These are phyloP conservation scores for Marisa cornuarietis DNA, from an alignment of 1,140 invertebrate genomes.

Conservation along the genomic window DNA sequence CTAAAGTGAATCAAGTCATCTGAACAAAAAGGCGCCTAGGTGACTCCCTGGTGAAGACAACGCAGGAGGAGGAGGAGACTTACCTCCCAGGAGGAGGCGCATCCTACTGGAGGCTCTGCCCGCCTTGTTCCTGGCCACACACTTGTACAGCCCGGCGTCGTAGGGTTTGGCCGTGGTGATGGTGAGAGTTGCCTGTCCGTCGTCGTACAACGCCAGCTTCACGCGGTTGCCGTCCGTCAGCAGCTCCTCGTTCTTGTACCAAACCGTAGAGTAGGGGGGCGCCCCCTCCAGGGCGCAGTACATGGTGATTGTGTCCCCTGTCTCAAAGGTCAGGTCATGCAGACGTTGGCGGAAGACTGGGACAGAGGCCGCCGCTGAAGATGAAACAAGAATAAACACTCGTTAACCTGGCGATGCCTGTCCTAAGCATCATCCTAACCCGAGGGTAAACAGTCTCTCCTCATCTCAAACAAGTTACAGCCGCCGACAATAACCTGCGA, in stretches of 20 bases:
- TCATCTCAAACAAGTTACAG: too few relatives aligned
- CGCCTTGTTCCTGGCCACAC: constrained; percentile 78
- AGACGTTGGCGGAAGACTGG: constrained; percentile 71
- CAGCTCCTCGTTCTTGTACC: constrained; percentile 75
- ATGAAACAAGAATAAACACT: neutral
- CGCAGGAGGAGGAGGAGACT: neutral
- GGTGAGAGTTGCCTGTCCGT: constrained; percentile 66
- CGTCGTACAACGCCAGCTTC: constrained; percentile 79
- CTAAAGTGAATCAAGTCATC: too few relatives aligned
- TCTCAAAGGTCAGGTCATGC: constrained; percentile 77
- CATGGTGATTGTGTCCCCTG: constrained; percentile 81
- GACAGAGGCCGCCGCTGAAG: constrained; percentile 53
- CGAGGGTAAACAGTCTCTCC: too few relatives aligned
- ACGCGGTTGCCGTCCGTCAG: constrained; percentile 69
- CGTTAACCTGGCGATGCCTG: too few relatives aligned
- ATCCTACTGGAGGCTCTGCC: constrained; percentile 69
- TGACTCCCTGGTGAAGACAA: too few relatives aligned
- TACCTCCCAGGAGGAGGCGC: constrained; percentile 69
- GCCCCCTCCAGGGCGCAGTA: constrained; percentile 88
- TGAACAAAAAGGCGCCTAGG: too few relatives aligned
- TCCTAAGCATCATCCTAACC: too few relatives aligned
- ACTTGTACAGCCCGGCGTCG: constrained; percentile 90
- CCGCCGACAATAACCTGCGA: too few relatives aligned
- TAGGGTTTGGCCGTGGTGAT: constrained; percentile 60
- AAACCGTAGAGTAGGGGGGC: constrained; percentile 90